These are phyloP conservation scores for Thrips palmi DNA, from an alignment of 1,140 invertebrate species.

Conservation along the genomic window DNA sequence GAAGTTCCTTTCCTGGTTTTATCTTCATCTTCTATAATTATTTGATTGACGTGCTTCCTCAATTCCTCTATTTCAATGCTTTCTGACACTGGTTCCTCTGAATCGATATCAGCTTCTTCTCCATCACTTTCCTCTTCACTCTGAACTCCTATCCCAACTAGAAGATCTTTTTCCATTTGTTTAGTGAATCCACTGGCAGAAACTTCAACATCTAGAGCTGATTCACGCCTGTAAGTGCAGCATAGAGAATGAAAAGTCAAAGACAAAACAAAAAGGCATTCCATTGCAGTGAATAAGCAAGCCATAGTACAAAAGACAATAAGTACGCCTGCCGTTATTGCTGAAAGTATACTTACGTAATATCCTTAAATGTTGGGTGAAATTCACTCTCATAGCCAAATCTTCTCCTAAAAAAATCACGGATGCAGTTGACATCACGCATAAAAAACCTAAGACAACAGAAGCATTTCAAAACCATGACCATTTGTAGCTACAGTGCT, in stretches of 20 bases:
- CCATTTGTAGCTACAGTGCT: neutral
- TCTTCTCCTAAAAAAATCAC: constrained; percentile 78
- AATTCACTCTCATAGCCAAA: constrained; percentile 84
- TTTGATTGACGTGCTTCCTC: constrained; percentile 20
- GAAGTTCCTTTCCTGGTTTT: constrained; percentile 18
- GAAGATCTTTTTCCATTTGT: constrained; percentile 58
- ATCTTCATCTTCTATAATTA: constrained; percentile 24
- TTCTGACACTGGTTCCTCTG: constrained; percentile 15
- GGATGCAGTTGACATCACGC: constrained; percentile 84
- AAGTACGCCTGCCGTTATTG: neutral
- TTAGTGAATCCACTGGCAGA: constrained; percentile 80
- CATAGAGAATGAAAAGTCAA: constrained; percentile 10
- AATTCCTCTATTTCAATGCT: constrained; percentile 3
- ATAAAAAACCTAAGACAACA: constrained; percentile 62
- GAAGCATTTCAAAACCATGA: neutral
- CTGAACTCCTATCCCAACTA: constrained; percentile 29
- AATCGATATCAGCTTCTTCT: constrained; percentile 20
- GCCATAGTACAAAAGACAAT: neutral
- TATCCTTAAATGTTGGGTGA: constrained; percentile 69
- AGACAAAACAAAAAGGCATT: neutral
- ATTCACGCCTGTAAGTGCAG: constrained; percentile 46
- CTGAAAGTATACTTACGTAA: constrained; percentile 29
- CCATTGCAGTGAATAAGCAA: neutral
- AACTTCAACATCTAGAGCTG: constrained; percentile 72
- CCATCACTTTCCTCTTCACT: constrained; percentile 23